Percentiles rank a stretch among this genome's conserved stretches.
These are phyloP conservation scores for Rhegmatorhina hoffmannsi DNA, from an alignment of 2,113 vertebrate genomes.

Conservation along the genomic window DNA sequence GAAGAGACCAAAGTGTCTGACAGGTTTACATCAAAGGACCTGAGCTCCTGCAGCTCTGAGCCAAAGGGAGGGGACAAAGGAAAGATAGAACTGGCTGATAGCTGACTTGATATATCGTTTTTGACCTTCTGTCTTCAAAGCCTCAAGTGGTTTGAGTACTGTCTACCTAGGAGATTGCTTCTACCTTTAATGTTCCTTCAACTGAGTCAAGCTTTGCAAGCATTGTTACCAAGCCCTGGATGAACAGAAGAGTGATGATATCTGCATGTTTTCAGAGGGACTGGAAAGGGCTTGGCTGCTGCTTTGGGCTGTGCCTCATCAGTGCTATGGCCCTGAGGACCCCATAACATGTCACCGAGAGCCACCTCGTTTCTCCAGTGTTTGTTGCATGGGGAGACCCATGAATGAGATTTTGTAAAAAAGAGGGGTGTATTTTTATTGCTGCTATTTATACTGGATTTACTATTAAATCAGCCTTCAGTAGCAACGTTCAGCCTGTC, in stretches of 20 bases:
- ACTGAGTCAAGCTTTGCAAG: not conserved
- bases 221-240: not conserved
- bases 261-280: not conserved
- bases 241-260: not conserved
- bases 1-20: constrained; percentile 31
- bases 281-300: not conserved
- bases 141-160: not conserved
- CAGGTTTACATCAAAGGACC: constrained; percentile 62
- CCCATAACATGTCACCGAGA: accelerated
- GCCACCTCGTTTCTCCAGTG: not conserved
- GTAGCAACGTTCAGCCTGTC: not conserved
- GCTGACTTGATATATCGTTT: constrained; percentile 21
- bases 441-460: not conserved
- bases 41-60: constrained; percentile 14
- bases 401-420: not conserved
- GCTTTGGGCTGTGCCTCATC: not conserved
- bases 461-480: not conserved
- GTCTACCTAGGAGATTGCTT: not conserved
- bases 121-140: constrained; percentile 56
- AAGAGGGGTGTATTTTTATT: not conserved
- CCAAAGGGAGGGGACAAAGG: constrained; percentile 54
- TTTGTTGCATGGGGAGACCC: not conserved
- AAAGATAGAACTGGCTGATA: constrained; percentile 32
- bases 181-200: constrained; percentile 3
- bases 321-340: not conserved